Evolutionary conservation across 2,113 vertebrate species (phyloP).

Genomic region (Hylia prasina): DNA sequence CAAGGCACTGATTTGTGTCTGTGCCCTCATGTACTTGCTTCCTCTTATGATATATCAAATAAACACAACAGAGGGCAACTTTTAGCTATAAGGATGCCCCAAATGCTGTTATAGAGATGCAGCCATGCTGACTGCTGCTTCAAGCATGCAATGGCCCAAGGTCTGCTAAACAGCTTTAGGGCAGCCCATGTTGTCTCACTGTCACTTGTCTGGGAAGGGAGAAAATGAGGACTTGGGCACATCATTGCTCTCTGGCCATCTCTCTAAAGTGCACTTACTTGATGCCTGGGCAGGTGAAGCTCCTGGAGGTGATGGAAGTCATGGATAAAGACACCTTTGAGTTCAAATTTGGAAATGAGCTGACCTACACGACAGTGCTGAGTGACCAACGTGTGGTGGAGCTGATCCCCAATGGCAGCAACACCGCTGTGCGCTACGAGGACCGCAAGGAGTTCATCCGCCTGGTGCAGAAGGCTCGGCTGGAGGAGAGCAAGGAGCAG

Average conservation of each 20-base stretch:
- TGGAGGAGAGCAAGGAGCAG: constrained; percentile 94
- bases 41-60: not conserved
- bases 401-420: constrained; percentile 84
- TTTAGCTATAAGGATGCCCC: not conserved
- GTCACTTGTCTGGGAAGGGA: not conserved
- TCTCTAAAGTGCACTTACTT: not conserved
- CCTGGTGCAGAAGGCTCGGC: constrained; percentile 87
- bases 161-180: not conserved
- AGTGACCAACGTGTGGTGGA: constrained; percentile 88
- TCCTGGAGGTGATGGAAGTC: constrained; percentile 93
- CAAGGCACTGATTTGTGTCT: not conserved
- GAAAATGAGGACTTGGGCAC: not conserved
- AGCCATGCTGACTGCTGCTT: not conserved
- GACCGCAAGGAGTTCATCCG: constrained; percentile 87
- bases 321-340: constrained; percentile 96
- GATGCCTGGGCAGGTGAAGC: constrained; percentile 81
- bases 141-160: not conserved
- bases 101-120: not conserved
- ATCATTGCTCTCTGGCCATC: not conserved
- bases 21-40: not conserved
- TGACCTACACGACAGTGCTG: constrained; percentile 90
- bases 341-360: constrained; percentile 92
- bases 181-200: not conserved
- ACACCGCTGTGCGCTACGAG: constrained; percentile 81
- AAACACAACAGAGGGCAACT: not conserved